phyloP scores from a whole-genome alignment of 2,113 vertebrate species.

The Petaurus breviceps region DNA sequence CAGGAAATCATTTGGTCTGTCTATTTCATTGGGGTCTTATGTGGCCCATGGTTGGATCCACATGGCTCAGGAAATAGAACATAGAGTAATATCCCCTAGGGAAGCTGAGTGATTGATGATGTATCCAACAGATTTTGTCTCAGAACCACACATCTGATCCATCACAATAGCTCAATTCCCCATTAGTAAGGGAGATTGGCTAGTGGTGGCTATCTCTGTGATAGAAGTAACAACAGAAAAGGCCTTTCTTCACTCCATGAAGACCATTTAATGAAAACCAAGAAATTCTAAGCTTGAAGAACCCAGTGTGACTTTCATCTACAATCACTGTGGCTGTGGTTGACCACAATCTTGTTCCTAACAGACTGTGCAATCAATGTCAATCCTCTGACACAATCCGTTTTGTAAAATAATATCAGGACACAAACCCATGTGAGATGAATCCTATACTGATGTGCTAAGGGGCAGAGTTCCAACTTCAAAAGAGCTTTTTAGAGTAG shows the following conservation, averaged over 20 bases:
- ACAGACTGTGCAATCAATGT: not conserved
- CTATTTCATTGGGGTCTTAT: not conserved
- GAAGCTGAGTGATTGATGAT: not conserved
- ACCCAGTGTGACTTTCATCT: not conserved
- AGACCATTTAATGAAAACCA: not conserved
- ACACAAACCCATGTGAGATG: not conserved
- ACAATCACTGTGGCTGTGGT: not conserved
- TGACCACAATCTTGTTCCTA: not conserved
- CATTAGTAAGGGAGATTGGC: not conserved
- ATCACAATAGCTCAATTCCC: not conserved
- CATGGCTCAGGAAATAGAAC: not conserved
- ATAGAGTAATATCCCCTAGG: not conserved
- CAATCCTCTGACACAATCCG: not conserved
- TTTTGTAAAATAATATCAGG: not conserved
- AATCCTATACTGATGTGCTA: not conserved
- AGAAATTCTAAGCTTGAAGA: not conserved
- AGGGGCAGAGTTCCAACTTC: not conserved
- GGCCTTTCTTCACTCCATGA: not conserved
- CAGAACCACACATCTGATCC: not conserved
- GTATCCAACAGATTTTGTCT: not conserved
- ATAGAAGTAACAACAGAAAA: not conserved
- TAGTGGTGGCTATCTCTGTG: not conserved
- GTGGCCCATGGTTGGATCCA: not conserved
- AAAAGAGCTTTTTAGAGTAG: not conserved
- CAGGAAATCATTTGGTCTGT: not conserved